These are phyloP conservation scores for Hippopotamyrus pictus DNA, from an alignment of 2,797 vertebrate species.

Conservation along the genomic window DNA sequence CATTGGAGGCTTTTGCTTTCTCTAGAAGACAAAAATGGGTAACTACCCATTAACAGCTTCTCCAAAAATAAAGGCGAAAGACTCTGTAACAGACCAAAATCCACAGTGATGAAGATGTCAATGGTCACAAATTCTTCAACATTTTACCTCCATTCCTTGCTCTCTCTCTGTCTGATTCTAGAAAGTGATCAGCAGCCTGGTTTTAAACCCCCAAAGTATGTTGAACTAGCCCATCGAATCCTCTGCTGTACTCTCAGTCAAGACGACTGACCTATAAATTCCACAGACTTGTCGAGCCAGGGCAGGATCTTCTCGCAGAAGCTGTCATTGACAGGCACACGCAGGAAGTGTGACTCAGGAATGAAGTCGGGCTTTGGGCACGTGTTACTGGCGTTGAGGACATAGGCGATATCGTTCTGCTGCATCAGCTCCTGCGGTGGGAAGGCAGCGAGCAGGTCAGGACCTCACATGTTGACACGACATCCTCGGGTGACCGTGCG, in stretches of 20 bases:
- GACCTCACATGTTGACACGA: not conserved
- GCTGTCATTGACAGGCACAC: slow-evolving; percentile 92
- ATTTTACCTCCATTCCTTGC: not conserved
- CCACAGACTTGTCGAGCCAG: slow-evolving; percentile 88
- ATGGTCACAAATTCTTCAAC: not conserved
- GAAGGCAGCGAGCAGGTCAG: not conserved
- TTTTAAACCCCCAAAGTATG: not conserved
- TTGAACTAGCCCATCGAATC: not conserved
- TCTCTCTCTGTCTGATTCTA: not conserved
- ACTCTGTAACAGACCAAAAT: not conserved
- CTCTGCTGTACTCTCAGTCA: not conserved
- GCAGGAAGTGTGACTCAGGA: slow-evolving; percentile 82
- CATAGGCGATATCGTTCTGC: slow-evolving; percentile 83
- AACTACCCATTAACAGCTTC: not conserved
- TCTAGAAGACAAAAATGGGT: slow-evolving; percentile 55
- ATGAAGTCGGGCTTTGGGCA: slow-evolving; percentile 96
- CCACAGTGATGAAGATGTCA: slow-evolving; percentile 32
- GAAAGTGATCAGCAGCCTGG: not conserved
- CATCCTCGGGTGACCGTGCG: not conserved
- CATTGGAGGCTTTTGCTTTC: slow-evolving; percentile 87
- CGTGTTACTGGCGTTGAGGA: slow-evolving; percentile 89
- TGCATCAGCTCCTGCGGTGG: slow-evolving; percentile 83
- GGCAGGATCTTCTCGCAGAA: slow-evolving; percentile 97
- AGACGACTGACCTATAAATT: slow-evolving; percentile 82
- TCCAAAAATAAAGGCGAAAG: not conserved